Evolutionary conservation across 1,140 invertebrate species (phyloP), one percentile per base, ranked within the genome.

Genomic region (Lepidurus arcticus): DNA sequence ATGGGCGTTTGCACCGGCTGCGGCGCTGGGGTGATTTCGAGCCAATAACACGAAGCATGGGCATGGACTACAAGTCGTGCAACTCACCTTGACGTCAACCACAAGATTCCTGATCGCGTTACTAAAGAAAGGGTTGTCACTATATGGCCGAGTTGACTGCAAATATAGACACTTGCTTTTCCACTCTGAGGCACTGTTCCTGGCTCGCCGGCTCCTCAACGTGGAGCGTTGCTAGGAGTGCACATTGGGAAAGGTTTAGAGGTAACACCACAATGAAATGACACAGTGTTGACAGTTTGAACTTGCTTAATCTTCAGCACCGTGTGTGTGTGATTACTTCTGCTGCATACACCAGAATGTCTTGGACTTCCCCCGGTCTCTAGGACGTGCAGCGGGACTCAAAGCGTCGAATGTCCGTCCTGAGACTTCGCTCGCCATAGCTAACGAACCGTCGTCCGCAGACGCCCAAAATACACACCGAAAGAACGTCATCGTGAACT

Each of bases 401-500:
- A 65, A 16, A 65, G 53, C 53, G 13, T 21, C 53, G 53, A 65
- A 65, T 65, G 53, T 65, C 53, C 53, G 53, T 7, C 53, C 53
- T 7, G 53, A 9, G 53, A 65, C 53, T n/a, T 65, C 53, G 53
- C 53, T 65, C 53, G 53, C 53, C 53, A 65, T 65, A 21, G 8
- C 53, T 65, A 65, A 65, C 53, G 53, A 65, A 65, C 53, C 53
- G 53, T 16, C 53, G 53, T 65, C 53, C n/a, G 21, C 53, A 65
- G 53, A 65, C 53, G 53, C 53, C 53, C 53, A 65, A 65, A 65
- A 65, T 65, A 65, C 53, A 65, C 53, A 65, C 53, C 53, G 53
- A 65, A 65, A 65, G 53, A 65, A 65, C 53, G 53, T 65, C 53
- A 65, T 65, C 53, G 53, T 65, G 53, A 65, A 65, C 53, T 65